Conservation (phyloP, 1,140 invertebrate genomes). For the Maniola jurtina region DNA sequence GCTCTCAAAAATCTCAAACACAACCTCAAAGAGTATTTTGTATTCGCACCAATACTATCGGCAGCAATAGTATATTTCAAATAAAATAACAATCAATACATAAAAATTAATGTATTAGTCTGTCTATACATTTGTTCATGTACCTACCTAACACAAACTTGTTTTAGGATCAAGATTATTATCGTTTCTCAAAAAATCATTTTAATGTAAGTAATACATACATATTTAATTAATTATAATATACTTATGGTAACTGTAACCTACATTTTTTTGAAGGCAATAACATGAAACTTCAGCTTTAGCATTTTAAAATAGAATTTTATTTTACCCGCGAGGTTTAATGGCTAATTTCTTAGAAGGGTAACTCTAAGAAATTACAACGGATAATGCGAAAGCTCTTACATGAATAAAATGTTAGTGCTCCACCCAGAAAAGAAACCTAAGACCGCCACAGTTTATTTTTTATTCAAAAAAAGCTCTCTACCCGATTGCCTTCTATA, state of each 20-base stretch:
- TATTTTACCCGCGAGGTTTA: slow-evolving; percentile 2
- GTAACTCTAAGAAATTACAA: slow-evolving; percentile 43
- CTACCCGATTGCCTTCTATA: slow-evolving; percentile 49
- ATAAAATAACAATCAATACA: no score
- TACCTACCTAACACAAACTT: no score
- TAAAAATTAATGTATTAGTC: no score
- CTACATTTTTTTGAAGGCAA: neutral
- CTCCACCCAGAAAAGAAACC: slow-evolving; percentile 34
- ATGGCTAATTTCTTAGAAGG: slow-evolving; percentile 25
- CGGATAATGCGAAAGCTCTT: slow-evolving; percentile 44
- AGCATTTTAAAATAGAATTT: neutral
- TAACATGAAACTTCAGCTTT: neutral
- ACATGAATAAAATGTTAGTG: slow-evolving; percentile 55
- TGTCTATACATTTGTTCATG: no score
- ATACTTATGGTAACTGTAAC: neutral
- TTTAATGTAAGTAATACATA: no score
- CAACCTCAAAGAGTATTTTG: no score
- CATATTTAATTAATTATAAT: no score
- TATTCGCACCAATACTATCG: no score
- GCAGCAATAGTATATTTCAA: no score
- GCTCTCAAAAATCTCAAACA: no score
- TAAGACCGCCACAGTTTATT: slow-evolving; percentile 49
- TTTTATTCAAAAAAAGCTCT: slow-evolving; percentile 66
- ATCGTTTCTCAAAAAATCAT: no score
- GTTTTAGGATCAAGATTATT: no score